A percentile compares a stretch with the other conserved stretches of the same genome.
phyloP scores from a whole-genome alignment of 2,797 vertebrate species.

The Tragelaphus eurycerus region DNA sequence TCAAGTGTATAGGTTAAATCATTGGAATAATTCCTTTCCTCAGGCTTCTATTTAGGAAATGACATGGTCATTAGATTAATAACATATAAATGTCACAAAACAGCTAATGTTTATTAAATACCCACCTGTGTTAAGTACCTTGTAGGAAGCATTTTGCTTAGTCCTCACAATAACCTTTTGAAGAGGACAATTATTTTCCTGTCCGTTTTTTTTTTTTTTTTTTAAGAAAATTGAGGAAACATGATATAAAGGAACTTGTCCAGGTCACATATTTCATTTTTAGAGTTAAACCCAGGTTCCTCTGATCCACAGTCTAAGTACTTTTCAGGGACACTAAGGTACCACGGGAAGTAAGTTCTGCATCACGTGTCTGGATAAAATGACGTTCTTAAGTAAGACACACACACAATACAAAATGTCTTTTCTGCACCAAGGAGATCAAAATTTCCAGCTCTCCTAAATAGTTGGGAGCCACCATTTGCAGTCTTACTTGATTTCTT shows the following conservation, averaged over 20 bases:
- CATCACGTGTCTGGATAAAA: background rate
- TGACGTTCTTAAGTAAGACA: background rate
- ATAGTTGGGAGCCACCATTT: background rate
- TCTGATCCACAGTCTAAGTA: background rate
- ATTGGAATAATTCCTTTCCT: background rate
- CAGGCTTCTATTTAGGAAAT: background rate
- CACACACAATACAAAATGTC: background rate
- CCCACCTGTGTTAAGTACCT: fast-evolving
- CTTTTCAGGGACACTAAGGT: background rate
- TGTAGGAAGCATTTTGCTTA: background rate
- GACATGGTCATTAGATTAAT: background rate
- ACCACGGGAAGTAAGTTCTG: background rate
- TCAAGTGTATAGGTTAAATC: background rate
- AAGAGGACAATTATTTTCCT: background rate
- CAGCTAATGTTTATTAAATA: background rate
- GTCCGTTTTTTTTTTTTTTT: background rate
- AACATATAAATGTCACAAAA: background rate
- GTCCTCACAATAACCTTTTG: background rate
- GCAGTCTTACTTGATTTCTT: background rate
- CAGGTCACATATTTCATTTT: background rate
- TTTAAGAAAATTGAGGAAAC: background rate
- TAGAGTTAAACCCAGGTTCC: background rate
- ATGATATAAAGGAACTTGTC: background rate
- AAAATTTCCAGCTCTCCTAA: background rate
- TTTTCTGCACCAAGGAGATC: background rate